Conservation (phyloP, 2,113 vertebrate genomes). For the Gopherus flavomarginatus region DNA sequence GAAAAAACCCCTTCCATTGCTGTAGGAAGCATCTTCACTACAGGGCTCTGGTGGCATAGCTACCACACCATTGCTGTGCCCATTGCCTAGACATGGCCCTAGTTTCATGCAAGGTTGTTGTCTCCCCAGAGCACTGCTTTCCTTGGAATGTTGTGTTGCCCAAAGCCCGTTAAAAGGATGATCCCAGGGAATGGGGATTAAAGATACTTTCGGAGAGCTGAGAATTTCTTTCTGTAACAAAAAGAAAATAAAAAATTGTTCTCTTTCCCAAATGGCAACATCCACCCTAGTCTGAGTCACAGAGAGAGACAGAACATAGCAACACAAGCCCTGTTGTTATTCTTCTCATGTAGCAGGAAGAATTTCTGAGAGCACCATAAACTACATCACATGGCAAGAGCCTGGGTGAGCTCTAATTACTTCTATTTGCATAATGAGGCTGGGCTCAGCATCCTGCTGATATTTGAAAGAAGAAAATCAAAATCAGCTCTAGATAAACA, state of each 20-base stretch:
- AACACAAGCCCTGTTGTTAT: slow-evolving; percentile 41
- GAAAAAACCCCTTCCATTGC: background rate
- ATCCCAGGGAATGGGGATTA: rapidly evolving
- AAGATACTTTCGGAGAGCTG: background rate
- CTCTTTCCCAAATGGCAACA: background rate
- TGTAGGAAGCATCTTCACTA: background rate
- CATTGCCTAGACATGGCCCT: background rate
- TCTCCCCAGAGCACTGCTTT: background rate
- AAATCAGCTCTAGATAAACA: slow-evolving; percentile 62
- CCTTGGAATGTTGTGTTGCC: background rate
- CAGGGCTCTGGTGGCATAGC: no score
- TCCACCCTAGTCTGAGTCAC: background rate
- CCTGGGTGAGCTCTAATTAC: slow-evolving; percentile 74
- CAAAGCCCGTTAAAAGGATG: background rate
- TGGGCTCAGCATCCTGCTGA: slow-evolving; percentile 69
- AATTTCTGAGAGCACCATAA: slow-evolving; percentile 64
- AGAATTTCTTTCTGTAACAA: background rate
- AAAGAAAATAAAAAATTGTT: background rate
- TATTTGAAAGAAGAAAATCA: slow-evolving; percentile 63
- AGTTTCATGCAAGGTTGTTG: rapidly evolving
- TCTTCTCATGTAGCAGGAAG: slow-evolving; percentile 67
- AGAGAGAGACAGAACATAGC: background rate
- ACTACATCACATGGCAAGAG: slow-evolving; percentile 58
- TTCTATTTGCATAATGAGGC: slow-evolving; percentile 76
- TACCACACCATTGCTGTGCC: background rate